phyloP scores from a whole-genome alignment of 2,888 invertebrate species.

The Drosophila anceps region DNA sequence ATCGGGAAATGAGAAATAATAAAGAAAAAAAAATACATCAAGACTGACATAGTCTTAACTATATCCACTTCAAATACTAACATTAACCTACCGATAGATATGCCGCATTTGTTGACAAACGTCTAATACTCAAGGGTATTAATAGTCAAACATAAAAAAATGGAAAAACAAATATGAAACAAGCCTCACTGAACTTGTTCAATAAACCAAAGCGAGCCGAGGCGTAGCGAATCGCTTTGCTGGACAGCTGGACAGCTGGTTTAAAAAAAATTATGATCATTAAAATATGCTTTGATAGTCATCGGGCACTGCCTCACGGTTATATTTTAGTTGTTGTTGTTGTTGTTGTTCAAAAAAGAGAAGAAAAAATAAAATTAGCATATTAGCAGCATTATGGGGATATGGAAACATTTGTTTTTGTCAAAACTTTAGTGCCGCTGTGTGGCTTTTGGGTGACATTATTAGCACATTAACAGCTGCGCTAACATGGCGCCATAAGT shows the following conservation, averaged over 20 bases:
- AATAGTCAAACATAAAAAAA: neutral
- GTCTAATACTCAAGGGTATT: neutral
- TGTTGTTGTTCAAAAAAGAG: neutral
- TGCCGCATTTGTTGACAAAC: neutral
- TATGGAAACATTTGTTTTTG: slow-evolving; percentile 57
- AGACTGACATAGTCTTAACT: neutral
- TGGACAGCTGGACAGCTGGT: slow-evolving; percentile 11
- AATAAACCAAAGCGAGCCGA: slow-evolving; percentile 49
- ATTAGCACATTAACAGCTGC: slow-evolving; percentile 66
- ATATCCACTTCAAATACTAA: neutral
- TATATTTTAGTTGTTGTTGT: slow-evolving; percentile 12
- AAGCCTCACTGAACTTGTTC: slow-evolving; percentile 55
- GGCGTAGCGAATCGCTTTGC: slow-evolving; percentile 34
- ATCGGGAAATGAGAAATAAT: neutral
- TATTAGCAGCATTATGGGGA: slow-evolving; percentile 64
- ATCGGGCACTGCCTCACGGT: slow-evolving; percentile 42
- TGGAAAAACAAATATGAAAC: slow-evolving; percentile 33
- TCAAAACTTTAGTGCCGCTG: slow-evolving; percentile 47
- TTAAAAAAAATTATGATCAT: slow-evolving; percentile 46
- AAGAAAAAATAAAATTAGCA: slow-evolving; percentile 40
- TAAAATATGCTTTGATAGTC: slow-evolving; percentile 68
- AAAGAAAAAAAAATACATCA: neutral
- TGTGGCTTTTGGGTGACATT: slow-evolving; percentile 55
- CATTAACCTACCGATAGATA: neutral
- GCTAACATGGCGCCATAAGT: slow-evolving; percentile 49